Evolutionary conservation across 1,140 invertebrate species (phyloP).

Genomic region (Archivesica marissinica): DNA sequence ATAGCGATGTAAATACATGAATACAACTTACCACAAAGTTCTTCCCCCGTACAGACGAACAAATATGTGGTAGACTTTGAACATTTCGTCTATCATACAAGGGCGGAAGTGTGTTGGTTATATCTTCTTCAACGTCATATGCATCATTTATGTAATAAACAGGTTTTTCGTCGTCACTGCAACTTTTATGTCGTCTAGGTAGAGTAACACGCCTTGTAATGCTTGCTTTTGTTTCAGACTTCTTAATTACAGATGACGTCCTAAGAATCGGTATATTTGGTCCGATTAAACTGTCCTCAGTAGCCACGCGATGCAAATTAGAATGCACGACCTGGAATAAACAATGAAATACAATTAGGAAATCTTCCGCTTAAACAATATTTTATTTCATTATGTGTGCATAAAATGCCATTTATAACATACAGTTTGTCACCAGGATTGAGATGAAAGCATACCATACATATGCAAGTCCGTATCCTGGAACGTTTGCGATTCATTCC

Average conservation of each 20-base stretch:
- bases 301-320: background rate
- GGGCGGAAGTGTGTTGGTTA: conserved; percentile 56
- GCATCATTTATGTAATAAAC: conserved; percentile 58
- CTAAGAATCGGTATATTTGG: background rate
- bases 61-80: conserved; percentile 10
- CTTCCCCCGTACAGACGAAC: conserved; percentile 9
- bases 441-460: no score
- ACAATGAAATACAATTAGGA: no score
- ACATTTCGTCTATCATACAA: conserved; percentile 33
- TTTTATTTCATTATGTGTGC: no score
- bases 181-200: conserved; percentile 44
- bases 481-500: no score
- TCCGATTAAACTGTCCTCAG: background rate
- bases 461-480: no score
- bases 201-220: conserved; percentile 52
- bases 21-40: conserved; percentile 41
- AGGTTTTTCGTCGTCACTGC: conserved; percentile 33
- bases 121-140: conserved; percentile 65
- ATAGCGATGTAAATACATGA: no score
- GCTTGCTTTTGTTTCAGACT: background rate
- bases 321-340: background rate
- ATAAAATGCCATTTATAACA: no score
- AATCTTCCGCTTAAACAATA: no score
- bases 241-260: no score
- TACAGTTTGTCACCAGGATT: no score